Evolutionary conservation across 30 jellyfish, hydroid and myxozoan species (phyloP), one percentile per base, ranked within the genome.

Genomic region (Aurelia sp.): DNA sequence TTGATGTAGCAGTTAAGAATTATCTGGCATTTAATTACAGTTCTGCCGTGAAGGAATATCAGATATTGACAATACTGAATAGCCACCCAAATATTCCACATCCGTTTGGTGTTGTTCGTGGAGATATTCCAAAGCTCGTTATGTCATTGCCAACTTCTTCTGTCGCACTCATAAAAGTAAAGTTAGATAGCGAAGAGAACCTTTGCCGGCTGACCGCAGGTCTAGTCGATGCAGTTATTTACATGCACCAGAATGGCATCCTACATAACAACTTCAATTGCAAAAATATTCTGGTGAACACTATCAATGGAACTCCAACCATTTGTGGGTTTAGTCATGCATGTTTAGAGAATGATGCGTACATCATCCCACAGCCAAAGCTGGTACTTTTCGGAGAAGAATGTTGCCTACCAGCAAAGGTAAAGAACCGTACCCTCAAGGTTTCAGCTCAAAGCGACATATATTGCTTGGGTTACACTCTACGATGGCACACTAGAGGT

Each of bases 81-180:
- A 17, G 85, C 85, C 85, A 41, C 30, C 85, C 71, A 30, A 73
- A 73, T 30, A 73, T 73, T 73, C 85, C 66, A 30, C 63, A 73
- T 53, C 85, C 85, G 27, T 73, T 30, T 73, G 85, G 85, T 73
- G 75, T 64, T 20, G 75, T 64, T 52, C 75, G 75, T 64, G 75
- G 75, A 64, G 44, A 64, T 64, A 61, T 61, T 61, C 33, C 71
- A n/a, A 64, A 64, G 75, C 75, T 64, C 16, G 44, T 64, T 9
- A 64, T 64, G 21, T 64, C 71, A 20, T 64, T 64, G 75, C 75
- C 75, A 64, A 64, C 55, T 19, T 64, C 75, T 64, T 21, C 75
- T 64, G 63, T 70, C 40, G 30, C 63, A 16, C 67, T 70, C 40
- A 13, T 58, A 12, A 33, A 38, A 33, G 22, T 70, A 21, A 70